Conservation (phyloP, 2,113 vertebrate genomes). For the Gallinago jamesoni region DNA sequence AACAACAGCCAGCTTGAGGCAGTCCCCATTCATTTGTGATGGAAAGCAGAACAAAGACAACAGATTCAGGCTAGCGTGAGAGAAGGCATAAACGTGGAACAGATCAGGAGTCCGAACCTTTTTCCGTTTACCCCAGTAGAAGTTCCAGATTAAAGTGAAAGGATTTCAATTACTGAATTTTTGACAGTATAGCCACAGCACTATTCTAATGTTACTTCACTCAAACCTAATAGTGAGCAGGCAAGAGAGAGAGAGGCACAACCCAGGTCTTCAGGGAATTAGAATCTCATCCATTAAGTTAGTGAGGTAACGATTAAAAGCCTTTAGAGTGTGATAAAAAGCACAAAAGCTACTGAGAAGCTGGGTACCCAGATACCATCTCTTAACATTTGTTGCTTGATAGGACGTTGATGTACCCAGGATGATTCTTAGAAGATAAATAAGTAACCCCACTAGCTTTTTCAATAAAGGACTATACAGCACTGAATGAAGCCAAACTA, state of each 20-base stretch:
- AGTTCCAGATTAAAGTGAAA: not conserved
- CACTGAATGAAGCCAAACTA: not conserved
- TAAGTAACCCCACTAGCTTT: not conserved
- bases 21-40: not conserved
- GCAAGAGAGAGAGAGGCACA: not conserved
- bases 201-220: not conserved
- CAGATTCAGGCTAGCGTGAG: not conserved
- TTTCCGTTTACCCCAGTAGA: not conserved
- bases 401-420: not conserved
- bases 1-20: not conserved
- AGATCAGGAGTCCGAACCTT: not conserved
- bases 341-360: not conserved
- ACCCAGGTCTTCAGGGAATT: not conserved
- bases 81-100: not conserved
- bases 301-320: not conserved
- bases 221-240: not conserved
- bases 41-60: not conserved
- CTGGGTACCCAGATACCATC: not conserved
- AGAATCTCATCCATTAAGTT: not conserved
- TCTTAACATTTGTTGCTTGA: not conserved
- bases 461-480: not conserved
- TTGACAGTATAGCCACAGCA: not conserved
- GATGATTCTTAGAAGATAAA: not conserved
- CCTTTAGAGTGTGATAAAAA: not conserved
- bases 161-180: not conserved